Percentiles rank a stretch among this genome's conserved stretches.
Conservation (phyloP, 2,888 invertebrate genomes). For the Abrostola tripartita region DNA sequence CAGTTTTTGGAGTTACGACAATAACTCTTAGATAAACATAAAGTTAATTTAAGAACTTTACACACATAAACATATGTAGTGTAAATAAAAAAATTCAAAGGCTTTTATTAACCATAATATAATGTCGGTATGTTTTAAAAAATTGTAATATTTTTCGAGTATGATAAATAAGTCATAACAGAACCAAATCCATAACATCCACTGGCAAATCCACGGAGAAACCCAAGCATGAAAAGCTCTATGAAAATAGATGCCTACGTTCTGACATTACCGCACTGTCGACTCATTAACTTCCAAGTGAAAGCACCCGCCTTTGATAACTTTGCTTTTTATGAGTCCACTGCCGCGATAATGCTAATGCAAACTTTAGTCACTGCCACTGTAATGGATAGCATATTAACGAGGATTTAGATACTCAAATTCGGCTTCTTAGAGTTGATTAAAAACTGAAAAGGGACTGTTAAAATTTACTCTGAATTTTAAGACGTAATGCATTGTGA, state of each 20-base stretch:
- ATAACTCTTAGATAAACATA: no score
- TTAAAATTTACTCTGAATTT: conserved; percentile 16
- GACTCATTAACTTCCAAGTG: conserved; percentile 80
- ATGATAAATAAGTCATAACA: no score
- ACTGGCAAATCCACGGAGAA: conserved; percentile 20
- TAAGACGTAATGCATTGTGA: conserved; percentile 4
- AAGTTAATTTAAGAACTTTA: no score
- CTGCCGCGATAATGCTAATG: conserved; percentile 62
- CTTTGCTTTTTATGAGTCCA: conserved; percentile 73
- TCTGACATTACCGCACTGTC: conserved; percentile 74
- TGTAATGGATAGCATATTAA: conserved; percentile 56
- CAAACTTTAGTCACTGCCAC: conserved; percentile 47
- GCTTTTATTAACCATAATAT: no score
- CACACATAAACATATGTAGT: no score
- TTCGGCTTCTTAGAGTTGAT: conserved; percentile 45
- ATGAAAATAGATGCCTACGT: conserved; percentile 54
- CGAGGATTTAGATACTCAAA: conserved; percentile 50
- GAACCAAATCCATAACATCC: neutral
- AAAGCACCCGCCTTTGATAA: conserved; percentile 77
- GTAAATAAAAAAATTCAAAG: no score
- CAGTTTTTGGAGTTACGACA: no score
- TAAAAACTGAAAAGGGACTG: conserved; percentile 42
- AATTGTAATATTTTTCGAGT: no score
- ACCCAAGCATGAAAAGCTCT: conserved; percentile 24
- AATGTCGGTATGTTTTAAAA: no score